phyloP scores from a whole-genome alignment of 2,113 vertebrate species.

The Varanus salvator region DNA sequence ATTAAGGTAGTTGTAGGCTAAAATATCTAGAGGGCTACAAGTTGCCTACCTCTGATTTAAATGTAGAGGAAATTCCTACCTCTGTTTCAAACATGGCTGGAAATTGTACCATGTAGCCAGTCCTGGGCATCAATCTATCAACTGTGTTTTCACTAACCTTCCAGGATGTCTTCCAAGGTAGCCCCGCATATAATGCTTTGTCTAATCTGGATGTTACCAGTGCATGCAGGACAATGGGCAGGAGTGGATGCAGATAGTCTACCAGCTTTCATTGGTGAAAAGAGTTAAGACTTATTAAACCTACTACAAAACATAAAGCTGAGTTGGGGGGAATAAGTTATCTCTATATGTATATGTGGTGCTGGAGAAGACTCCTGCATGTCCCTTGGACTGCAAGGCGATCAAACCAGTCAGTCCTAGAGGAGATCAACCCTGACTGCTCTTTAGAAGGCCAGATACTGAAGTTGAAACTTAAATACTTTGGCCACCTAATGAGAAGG shows the following conservation, averaged over 20 bases:
- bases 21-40: no score
- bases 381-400: no score
- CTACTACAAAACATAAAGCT: neutral
- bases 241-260: neutral
- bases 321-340: no score
- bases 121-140: neutral
- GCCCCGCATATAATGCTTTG: neutral
- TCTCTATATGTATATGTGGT: no score
- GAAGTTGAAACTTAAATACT: no score
- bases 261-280: neutral
- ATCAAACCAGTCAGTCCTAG: no score
- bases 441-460: no score
- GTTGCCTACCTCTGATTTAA: neutral
- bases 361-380: no score
- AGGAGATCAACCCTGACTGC: no score
- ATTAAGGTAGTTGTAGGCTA: no score
- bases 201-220: neutral
- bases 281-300: neutral
- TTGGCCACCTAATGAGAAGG: no score
- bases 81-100: neutral
- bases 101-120: neutral
- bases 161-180: neutral
- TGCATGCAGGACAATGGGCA: neutral
- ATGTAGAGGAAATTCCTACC: no score
- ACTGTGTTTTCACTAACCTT: neutral